Evolutionary conservation across 2,888 invertebrate species (phyloP), one percentile per base, ranked within the genome.

Genomic region (Calephelis perditalis): DNA sequence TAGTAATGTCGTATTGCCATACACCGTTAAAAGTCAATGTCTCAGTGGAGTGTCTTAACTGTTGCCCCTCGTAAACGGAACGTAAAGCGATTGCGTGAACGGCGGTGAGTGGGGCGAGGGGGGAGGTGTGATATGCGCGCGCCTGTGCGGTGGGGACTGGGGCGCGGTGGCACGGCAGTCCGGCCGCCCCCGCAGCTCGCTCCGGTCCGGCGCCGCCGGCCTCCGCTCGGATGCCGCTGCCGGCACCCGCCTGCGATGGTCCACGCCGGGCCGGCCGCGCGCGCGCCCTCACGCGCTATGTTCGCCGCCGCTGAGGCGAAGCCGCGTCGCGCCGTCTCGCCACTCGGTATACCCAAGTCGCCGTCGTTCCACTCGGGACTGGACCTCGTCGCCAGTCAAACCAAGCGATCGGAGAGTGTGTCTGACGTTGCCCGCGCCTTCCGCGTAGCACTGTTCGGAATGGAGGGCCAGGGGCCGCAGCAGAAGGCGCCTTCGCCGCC

Each of bases 281-380:
- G 89, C 82, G 88, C 89, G 75, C 86, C 87, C 84, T 85, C 87
- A 82, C 88, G 89, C 82, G 88, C 89, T 75, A 88, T 88, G 89
- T 90, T 91, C 79, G 76, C 86, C 83, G 86, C 88, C 86, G 82
- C 85, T 84, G 87, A 88, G 81, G 77, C 78, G 70, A 87, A 87
- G 77, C 86, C 91, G 79, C 89, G 87, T 69, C 90, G 88, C 77
- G 85, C 87, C 79, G 90, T 92, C 79, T 92, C 92, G 76, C 92
- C 92, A 73, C 91, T 94, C 81, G 95, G 96, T 70, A 94, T 96
- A 78, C 96, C 96, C 71, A 96, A 96, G 86, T 96, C 96, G 74
- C 96, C 96, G 69, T 96, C 96, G 79, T 96, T 96, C 86, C 96
- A 96, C 86, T 95, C 96, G 85, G 96, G 96, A 63, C 92, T 96